phyloP scores from a whole-genome alignment of 2,888 invertebrate genomes.

The Parnassius smintheus region DNA sequence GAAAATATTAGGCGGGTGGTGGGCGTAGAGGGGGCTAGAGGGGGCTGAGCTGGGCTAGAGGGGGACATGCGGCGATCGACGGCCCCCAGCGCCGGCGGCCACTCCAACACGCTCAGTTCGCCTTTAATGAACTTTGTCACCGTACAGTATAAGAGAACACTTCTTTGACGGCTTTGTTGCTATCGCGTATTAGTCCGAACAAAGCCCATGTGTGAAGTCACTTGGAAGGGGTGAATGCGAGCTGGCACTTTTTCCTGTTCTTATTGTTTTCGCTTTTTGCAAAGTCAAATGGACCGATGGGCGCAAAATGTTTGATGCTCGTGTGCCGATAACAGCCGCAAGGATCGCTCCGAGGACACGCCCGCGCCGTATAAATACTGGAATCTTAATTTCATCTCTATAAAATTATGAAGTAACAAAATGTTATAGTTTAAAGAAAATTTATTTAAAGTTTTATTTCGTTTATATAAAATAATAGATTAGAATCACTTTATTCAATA shows the following conservation, averaged over 20 bases:
- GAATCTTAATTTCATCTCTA: too few species aligned
- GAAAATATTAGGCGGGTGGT: constrained; percentile 62
- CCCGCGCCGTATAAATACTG: too few species aligned
- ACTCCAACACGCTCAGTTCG: constrained; percentile 75
- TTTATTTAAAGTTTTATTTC: too few species aligned
- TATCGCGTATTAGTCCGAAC: constrained; percentile 72
- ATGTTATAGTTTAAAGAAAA: too few species aligned
- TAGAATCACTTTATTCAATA: too few species aligned
- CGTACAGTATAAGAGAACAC: constrained; percentile 76
- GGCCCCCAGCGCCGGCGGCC: constrained; percentile 61
- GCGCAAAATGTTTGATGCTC: constrained; percentile 37
- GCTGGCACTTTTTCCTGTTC: constrained; percentile 57
- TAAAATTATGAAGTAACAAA: too few species aligned
- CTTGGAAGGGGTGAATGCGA: constrained; percentile 64
- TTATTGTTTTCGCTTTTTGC: constrained; percentile 67
- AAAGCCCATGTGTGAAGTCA: constrained; percentile 69
- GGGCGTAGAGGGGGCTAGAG: constrained; percentile 29
- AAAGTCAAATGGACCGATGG: constrained; percentile 51
- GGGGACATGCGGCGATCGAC: constrained; percentile 43
- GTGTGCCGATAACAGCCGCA: constrained; percentile 5
- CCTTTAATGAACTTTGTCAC: constrained; percentile 80
- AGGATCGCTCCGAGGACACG: not conserved
- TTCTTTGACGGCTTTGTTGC: constrained; percentile 67
- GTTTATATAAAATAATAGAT: too few species aligned
- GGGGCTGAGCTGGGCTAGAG: constrained; percentile 32